A percentile compares a stretch with the other conserved stretches of the same genome.
phyloP scores from a whole-genome alignment of 1,140 invertebrate species.

The Tetraneura akinire region DNA sequence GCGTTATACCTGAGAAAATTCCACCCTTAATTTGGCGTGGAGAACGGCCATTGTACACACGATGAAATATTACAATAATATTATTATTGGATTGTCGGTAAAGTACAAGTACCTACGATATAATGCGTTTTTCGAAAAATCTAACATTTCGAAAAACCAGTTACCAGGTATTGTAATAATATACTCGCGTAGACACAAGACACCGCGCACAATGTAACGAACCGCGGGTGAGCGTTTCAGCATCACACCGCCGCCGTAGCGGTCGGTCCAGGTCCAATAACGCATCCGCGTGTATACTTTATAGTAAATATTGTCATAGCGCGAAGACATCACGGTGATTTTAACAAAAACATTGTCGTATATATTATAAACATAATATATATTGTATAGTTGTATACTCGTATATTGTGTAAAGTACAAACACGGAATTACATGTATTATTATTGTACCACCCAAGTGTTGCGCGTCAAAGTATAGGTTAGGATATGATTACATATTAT shows the following conservation, averaged over 20 bases:
- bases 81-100: neutral
- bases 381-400: too few relatives aligned
- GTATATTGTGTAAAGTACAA: too few relatives aligned
- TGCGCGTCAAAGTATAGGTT: neutral
- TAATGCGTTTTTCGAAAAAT: neutral
- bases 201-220: neutral
- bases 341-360: neutral
- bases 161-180: too few relatives aligned
- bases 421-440: too few relatives aligned
- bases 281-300: neutral
- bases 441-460: conserved; percentile 22
- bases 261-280: neutral
- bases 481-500: too few relatives aligned
- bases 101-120: too few relatives aligned
- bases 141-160: conserved; percentile 18
- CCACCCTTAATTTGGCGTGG: conserved; percentile 24
- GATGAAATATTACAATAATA: conserved; percentile 12
- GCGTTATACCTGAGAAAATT: neutral
- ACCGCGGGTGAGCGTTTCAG: neutral
- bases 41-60: neutral
- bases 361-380: neutral
- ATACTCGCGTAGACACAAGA: neutral
- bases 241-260: neutral
- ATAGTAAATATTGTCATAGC: neutral
- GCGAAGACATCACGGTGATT: neutral